Conservation (phyloP, 2,888 invertebrate genomes). For the Subacronicta megacephala region DNA sequence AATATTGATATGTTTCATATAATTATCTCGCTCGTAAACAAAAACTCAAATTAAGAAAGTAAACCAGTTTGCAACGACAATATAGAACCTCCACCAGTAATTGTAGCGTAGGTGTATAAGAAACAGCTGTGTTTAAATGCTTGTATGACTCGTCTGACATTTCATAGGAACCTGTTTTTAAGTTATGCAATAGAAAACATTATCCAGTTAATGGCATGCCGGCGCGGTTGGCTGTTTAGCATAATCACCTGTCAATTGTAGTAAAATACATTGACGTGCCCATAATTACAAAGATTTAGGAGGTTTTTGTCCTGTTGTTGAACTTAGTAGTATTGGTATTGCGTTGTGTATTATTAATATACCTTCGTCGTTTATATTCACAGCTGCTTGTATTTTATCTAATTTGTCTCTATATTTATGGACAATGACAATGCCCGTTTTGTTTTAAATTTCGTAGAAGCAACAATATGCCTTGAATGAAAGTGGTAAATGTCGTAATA, state of each 20-base stretch:
- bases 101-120: slow-evolving; percentile 70
- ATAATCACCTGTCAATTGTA: slow-evolving; percentile 80
- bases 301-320: slow-evolving; percentile 41
- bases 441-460: slow-evolving; percentile 8
- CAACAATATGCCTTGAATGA: not conserved
- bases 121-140: slow-evolving; percentile 78
- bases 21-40: slow-evolving; percentile 63
- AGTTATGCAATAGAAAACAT: slow-evolving; percentile 84
- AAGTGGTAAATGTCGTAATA: not conserved
- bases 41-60: slow-evolving; percentile 65
- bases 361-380: slow-evolving; percentile 18
- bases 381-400: slow-evolving; percentile 32
- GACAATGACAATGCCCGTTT: slow-evolving; percentile 3
- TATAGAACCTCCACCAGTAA: slow-evolving; percentile 70
- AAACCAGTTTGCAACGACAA: slow-evolving; percentile 69
- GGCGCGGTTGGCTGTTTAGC: slow-evolving; percentile 70
- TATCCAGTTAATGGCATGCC: slow-evolving; percentile 74
- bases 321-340: slow-evolving; percentile 32
- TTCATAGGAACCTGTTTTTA: slow-evolving; percentile 80
- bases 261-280: slow-evolving; percentile 54
- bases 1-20: slow-evolving; percentile 63
- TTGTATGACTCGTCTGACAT: slow-evolving; percentile 77
- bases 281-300: slow-evolving; percentile 51
- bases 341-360: slow-evolving; percentile 24
- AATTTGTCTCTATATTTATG: slow-evolving; percentile 8